Evolutionary conservation across 2,113 vertebrate species (phyloP), one percentile per base, ranked within the genome.

Genomic region (Carassius carassius): DNA sequence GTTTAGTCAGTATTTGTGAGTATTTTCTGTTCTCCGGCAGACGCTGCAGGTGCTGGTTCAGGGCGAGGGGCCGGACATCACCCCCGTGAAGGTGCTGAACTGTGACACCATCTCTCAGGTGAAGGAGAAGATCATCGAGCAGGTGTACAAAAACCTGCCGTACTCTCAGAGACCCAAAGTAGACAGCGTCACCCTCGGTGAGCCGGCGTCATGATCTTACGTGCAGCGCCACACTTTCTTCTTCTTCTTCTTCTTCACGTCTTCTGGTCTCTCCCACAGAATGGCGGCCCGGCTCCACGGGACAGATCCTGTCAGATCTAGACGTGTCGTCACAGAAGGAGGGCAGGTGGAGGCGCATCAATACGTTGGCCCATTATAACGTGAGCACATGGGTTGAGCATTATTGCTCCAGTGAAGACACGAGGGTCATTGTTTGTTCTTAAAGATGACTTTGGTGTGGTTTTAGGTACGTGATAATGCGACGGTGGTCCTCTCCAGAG

Each of bases 71-170:
- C 90, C 92, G 0, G 97, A 99, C 0, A 93, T 97, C 80, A 91
- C 95, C 29, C 97, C 95, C 0, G 98, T 99, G 23, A 99, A 99
- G 91, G 98, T 99, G 89, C 91, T 99, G 89, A 98, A 96, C 94
- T 99, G 98, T 63, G 98, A 99, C 92, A 97, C 96, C 74, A 96
- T 99, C 94, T 95, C 97, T 47, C 98, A 99, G 94, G 97, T 99
- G 62, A 99, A 99, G 88, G 98, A 99, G 88, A 99, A 99, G 94
- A 96, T 99, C 89, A 97, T 99, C 4, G 98, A 99, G 81, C 98
- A 99, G 92, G 98, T 98, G 63, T 99, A 97, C 91, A 94, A 96
- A 87, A 97, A 96, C 0, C 92, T 96, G 88, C 96, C 97, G 0
- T 97, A 96, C 90, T 98, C 97, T 3, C 96, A 97, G 89, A 96